phyloP scores from a whole-genome alignment of 2,113 vertebrate genomes.

The Balaenoptera acutorostrata region DNA sequence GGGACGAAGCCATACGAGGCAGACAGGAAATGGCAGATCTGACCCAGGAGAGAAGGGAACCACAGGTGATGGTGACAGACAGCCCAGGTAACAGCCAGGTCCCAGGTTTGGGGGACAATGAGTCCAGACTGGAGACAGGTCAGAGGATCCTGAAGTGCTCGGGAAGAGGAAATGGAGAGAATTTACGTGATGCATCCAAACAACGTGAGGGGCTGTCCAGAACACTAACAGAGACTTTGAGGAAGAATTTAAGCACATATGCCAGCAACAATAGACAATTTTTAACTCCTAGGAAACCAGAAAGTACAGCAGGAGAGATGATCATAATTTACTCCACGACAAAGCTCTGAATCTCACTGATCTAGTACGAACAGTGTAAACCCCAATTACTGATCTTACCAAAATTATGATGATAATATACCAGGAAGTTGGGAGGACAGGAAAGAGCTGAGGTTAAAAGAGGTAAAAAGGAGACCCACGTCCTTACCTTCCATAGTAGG shows the following conservation, averaged over 20 bases:
- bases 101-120: not conserved
- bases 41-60: not conserved
- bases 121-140: not conserved
- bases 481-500: not conserved
- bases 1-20: not conserved
- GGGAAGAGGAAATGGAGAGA: not conserved
- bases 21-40: not conserved
- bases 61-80: not conserved
- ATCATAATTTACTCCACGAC: accelerated
- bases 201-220: too few relatives aligned
- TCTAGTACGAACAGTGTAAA: accelerated
- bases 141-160: not conserved
- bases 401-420: not conserved
- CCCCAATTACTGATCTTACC: not conserved
- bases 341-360: not conserved
- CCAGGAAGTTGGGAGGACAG: not conserved
- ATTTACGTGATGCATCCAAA: not conserved
- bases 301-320: not conserved
- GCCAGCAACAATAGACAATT: not conserved
- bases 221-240: not conserved
- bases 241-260: not conserved
- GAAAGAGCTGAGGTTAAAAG: not conserved
- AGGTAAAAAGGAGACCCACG: not conserved
- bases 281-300: not conserved
- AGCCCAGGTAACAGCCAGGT: not conserved